Base-by-base conservation (phyloP, 2,888 invertebrate genomes). In the Peribatodes rhomboidaria region DNA sequence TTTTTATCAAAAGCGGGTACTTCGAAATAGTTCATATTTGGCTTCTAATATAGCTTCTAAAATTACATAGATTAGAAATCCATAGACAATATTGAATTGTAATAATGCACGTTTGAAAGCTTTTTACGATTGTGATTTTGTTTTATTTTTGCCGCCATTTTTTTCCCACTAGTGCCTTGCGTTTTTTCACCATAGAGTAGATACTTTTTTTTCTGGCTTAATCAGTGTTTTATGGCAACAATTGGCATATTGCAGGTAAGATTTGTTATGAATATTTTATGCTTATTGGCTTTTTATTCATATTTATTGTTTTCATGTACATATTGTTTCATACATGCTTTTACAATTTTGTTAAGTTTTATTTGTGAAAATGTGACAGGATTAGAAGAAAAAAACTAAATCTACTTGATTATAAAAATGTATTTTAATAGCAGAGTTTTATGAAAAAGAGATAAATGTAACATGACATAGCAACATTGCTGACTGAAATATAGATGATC, bases 111-210 rank as follows among this genome's bases (percentile, higher is more conserved):
- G 93, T 93, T 92, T 93, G 93, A 93, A 93, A 92, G 93, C 93
- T 92, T 93, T 92, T 91, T 85, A 91, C 90, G 92, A 92, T 92
- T 93, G 93, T 92, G 93, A 92, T 91, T 89, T 88, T 90, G 87
- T 90, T 92, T 93, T 92, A 90, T 88, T 91, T 92, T 84, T 78
- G 78, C 78, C 80, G 77, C 81, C 81, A 79, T 80, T 85, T 82
- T 84, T n/a, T 84, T 85, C 83, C 84, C 80, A 83, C 78, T 76
- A 79, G 62, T 33, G 79, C 72, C 68, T 68, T 72, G 68, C 50
- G 66, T 65, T 74, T 68, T n/a, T 79, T 75, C 77, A 76, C 76
- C 71, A 77, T 82, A 81, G 78, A 79, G 61, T 82, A 80, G 77
- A 76, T 65, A 73, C 73, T 78, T 77, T 52, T 35, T n/a, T 60